Conservation (phyloP, 2,888 invertebrate genomes). For the Diarsia mendica region DNA sequence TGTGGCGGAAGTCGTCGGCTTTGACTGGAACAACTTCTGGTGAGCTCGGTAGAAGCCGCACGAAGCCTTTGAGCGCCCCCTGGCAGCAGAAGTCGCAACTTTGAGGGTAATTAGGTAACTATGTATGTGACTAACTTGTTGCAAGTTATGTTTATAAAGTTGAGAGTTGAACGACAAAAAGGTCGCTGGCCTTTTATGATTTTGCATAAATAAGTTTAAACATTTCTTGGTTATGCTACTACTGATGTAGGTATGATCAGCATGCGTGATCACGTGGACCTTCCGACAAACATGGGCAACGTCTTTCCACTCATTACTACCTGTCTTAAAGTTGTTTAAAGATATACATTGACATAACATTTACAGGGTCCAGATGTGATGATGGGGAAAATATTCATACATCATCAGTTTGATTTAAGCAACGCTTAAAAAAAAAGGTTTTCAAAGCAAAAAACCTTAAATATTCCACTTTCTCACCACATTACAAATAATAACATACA, state of each 20-base stretch:
- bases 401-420: background rate
- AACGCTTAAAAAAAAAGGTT: background rate
- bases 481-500: slow-evolving; percentile 33
- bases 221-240: background rate
- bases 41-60: slow-evolving; percentile 38
- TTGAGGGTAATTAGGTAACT: slow-evolving; percentile 56
- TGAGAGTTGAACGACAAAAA: background rate
- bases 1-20: slow-evolving; percentile 46
- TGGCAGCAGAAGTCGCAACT: slow-evolving; percentile 44
- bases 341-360: background rate
- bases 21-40: slow-evolving; percentile 51
- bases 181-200: background rate
- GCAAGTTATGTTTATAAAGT: slow-evolving; percentile 12
- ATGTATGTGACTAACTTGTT: slow-evolving; percentile 30
- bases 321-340: background rate
- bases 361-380: background rate
- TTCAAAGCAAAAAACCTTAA: background rate
- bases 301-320: background rate
- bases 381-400: background rate
- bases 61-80: slow-evolving; percentile 56
- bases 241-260: background rate
- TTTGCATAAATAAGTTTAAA: background rate
- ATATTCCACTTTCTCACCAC: background rate
- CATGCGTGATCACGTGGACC: background rate
- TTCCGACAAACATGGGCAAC: background rate